Evolutionary conservation across 2,888 invertebrate genomes (phyloP), one percentile per base, ranked within the genome.

Genomic region (Hetaerina titia): DNA sequence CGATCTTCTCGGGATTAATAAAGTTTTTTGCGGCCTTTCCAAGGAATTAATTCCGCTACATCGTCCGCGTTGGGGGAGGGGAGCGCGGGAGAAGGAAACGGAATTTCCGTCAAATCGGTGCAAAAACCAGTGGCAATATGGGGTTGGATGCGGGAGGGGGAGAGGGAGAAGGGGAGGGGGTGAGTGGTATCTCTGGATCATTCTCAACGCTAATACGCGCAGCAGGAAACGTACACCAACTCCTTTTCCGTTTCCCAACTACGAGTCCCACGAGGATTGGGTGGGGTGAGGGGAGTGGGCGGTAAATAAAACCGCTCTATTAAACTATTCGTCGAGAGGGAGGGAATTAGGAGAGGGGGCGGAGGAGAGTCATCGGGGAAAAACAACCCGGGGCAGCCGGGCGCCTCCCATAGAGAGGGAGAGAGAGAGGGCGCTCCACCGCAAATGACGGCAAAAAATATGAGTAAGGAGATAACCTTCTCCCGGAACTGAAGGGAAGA

Each of bases 381-480:
- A 81, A 81, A 81, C 81, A 81, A 81, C 22, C 31, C 22, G 7
- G 13, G 81, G 81, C 81, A 81, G 25, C 11, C 25, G 81, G 81
- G 81, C 81, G 81, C 81, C 81, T 22, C 25, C 31, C 25, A 22
- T 45, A 4, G 45, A 45, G 45, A 45, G 45, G 4, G 15, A 81
- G 69, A n/a, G 81, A 11, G 11, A 25, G 15, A 81, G 69, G 8
- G 81, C 0, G 11, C 31, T 31, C 31, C 31, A 81, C 81, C 81
- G 31, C 81, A 81, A 81, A 81, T 81, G 81, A 31, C 81, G 81
- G 81, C 81, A 81, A 81, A 81, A 81, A 81, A 81, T 81, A 81
- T 81, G 81, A 31, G n/a, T 31, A 81, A 31, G 31, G 81, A 81
- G 81, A 81, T 81, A 81, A 81, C 81, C 81, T 31, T 31, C 4